Evolutionary conservation across 2,797 vertebrate species (phyloP), one percentile per base, ranked within the genome.

Genomic region (Anolis apletophallus): DNA sequence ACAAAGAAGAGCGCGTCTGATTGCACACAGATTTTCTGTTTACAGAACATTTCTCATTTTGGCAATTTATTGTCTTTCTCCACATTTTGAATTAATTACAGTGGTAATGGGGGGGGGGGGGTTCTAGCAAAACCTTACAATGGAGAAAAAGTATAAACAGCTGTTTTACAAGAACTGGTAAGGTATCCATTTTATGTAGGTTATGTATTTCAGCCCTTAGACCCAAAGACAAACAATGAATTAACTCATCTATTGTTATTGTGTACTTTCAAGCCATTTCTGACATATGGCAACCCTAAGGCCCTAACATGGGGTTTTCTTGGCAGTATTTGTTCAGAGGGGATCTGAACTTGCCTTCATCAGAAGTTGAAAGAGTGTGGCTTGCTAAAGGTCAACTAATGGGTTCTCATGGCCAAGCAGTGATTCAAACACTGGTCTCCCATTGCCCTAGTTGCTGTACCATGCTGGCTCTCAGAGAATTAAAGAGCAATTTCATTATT

Each of bases 11-110:
- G 61, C 10, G 12, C 12, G 34, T 40, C 32, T 23, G 69, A 21
- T 71, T 34, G 17, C 34, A 34, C 32, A 34, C 14, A 17, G 16
- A 36, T 85, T 85, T 85, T 69, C 64, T 78, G 19, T 19, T 57
- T 64, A 78, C 4, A 55, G 61, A 55, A 69, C 74, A 69, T 78
- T 69, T 52, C 64, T 55, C 34, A 32, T 11, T 23, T 50, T 16
- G 23, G 50, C 26, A 68, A 26, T 64, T 78, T 78, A 52, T 75
- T 61, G 73, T 46, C 46, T 46, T 74, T 32, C 68, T 14, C 84
- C n/a, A 73, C 5, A 3, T 46, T 80, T 85, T 80, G 84, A 50
- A 85, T 36, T 34, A 55, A 64, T 80, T 74, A 34, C 16, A 19
- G n/a, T n/a, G 7, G 17, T 32, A 7, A n/a, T n/a, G n/a, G n/a